These are phyloP conservation scores for Caranx melampygus DNA, from an alignment of 2,113 vertebrate species.

Conservation along the genomic window DNA sequence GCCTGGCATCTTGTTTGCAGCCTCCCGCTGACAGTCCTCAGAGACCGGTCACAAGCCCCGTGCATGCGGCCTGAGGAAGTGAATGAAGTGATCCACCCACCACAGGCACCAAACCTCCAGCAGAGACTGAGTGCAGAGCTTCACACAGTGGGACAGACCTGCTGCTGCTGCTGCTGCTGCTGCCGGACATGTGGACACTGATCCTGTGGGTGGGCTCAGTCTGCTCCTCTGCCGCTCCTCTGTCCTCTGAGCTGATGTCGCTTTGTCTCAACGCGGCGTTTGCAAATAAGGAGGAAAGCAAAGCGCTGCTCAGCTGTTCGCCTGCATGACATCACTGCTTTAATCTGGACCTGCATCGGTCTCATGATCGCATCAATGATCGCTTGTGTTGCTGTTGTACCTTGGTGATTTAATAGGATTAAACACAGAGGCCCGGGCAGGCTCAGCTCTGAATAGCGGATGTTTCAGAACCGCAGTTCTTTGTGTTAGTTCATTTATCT, in stretches of 20 bases:
- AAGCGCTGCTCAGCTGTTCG: not conserved
- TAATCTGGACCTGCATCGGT: conserved; percentile 32
- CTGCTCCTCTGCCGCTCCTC: conserved; percentile 11
- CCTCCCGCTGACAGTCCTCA: not conserved
- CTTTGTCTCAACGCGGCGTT: not conserved
- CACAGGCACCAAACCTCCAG: not conserved
- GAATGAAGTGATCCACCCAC: not conserved
- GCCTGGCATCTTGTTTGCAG: conserved; percentile 56
- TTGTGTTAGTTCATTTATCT: conserved; percentile 7
- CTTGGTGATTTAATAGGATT: conserved; percentile 61
- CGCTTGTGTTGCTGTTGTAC: conserved; percentile 40
- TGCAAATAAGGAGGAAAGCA: not conserved
- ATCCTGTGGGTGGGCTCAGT: conserved; percentile 48
- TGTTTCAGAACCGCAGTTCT: not conserved
- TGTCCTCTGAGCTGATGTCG: conserved; percentile 9
- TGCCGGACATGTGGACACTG: conserved; percentile 53
- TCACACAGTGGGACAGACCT: conserved; percentile 15
- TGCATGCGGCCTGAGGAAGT: not conserved
- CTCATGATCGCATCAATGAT: conserved; percentile 72
- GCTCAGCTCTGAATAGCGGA: not conserved
- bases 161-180: not conserved
- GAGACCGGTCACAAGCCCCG: not conserved
- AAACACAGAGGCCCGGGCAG: not conserved
- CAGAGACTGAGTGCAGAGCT: not conserved
- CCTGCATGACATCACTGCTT: not conserved